A percentile compares a stretch with the other conserved stretches of the same genome.
These are phyloP conservation scores for Myathropa florea DNA, from an alignment of 2,888 invertebrate species.

Conservation along the genomic window DNA sequence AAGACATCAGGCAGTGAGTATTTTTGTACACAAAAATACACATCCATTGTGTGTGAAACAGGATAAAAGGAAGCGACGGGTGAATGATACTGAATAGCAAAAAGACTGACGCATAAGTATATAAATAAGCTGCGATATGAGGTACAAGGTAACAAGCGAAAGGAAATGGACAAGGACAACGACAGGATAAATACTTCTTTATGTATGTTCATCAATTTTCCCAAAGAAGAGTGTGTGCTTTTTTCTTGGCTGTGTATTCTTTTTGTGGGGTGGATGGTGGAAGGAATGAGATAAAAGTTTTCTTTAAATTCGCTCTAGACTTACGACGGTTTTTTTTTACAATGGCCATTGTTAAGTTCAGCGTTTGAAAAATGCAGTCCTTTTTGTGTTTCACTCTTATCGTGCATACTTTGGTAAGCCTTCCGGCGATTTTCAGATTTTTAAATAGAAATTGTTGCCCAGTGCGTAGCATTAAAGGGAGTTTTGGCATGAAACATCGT, in stretches of 20 bases:
- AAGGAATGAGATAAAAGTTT: neutral
- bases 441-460: neutral
- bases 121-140: neutral
- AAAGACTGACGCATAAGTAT: neutral
- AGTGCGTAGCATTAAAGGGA: neutral
- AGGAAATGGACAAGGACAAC: constrained; percentile 22
- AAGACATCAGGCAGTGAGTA: neutral
- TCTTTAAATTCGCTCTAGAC: neutral
- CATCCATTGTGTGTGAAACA: neutral
- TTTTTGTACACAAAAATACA: constrained; percentile 7
- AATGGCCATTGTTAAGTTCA: neutral
- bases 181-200: constrained; percentile 22
- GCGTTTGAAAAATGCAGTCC: neutral
- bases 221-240: neutral
- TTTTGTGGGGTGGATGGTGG: neutral
- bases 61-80: neutral
- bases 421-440: neutral
- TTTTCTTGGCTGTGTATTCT: constrained; percentile 6
- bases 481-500: neutral
- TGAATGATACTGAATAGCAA: neutral
- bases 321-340: neutral
- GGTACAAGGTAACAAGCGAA: constrained; percentile 24
- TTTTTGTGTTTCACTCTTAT: neutral
- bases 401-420: neutral
- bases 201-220: constrained; percentile 20